Evolutionary conservation across 2,113 vertebrate species (phyloP).

Genomic region (Columba janthina): DNA sequence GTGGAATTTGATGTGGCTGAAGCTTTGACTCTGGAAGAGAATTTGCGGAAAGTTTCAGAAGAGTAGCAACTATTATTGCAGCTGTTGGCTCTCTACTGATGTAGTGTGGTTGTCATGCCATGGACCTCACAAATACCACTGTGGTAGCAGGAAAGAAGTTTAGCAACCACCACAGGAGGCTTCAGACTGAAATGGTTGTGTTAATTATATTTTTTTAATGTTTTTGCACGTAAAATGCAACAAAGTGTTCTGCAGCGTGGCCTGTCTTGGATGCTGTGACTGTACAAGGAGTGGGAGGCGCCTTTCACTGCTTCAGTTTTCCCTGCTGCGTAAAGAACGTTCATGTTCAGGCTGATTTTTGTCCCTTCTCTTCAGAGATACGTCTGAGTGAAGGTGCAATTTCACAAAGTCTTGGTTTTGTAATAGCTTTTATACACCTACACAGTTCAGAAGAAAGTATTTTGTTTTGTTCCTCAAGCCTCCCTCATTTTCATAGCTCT

Average conservation of each 20-base stretch:
- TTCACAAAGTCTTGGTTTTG: neutral
- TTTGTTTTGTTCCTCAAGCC: slow-evolving; percentile 43
- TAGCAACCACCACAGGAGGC: neutral
- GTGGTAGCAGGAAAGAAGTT: neutral
- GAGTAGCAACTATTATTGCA: neutral
- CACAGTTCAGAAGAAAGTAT: slow-evolving; percentile 16
- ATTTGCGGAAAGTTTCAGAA: neutral
- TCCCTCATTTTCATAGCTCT: slow-evolving; percentile 21
- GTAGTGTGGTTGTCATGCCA: neutral
- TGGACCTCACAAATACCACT: neutral
- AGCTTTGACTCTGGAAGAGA: neutral
- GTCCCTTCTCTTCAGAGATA: neutral
- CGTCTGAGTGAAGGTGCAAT: neutral
- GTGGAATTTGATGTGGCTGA: neutral
- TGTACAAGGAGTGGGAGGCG: neutral
- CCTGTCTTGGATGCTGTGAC: neutral
- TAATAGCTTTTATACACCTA: slow-evolving; percentile 43
- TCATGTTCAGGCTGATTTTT: neutral
- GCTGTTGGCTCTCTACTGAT: neutral
- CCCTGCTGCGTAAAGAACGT: neutral
- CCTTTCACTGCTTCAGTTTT: neutral
- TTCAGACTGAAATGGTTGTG: neutral
- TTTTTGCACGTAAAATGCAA: neutral
- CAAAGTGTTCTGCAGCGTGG: neutral
- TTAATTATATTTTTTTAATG: neutral